A percentile compares a stretch with the other conserved stretches of the same genome.
These are phyloP conservation scores for Corythornis cristatus DNA, from an alignment of 2,113 vertebrate genomes.

Conservation along the genomic window DNA sequence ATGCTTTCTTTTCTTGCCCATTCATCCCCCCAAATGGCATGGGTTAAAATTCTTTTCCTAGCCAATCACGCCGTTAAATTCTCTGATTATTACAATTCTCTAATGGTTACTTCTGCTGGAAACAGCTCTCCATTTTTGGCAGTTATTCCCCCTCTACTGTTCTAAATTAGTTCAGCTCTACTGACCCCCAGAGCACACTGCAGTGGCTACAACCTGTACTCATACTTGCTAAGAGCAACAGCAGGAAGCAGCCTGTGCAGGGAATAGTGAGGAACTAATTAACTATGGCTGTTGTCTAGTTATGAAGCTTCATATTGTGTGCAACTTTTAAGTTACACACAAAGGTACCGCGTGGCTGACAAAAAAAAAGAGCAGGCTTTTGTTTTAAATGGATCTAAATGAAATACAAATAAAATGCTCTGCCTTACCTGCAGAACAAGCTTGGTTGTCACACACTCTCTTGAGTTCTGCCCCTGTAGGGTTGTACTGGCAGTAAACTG, in stretches of 20 bases:
- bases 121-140: neutral
- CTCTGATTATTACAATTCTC: neutral
- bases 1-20: neutral
- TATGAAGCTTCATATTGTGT: neutral
- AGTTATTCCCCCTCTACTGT: neutral
- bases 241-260: neutral
- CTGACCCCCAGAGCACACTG: neutral
- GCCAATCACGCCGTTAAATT: neutral
- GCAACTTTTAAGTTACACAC: neutral
- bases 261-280: neutral
- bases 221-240: neutral
- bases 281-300: neutral
- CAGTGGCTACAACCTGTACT: neutral
- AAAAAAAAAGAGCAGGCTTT: neutral
- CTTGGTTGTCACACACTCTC: constrained; percentile 75
- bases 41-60: neutral
- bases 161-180: neutral
- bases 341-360: neutral
- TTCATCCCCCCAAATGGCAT: neutral
- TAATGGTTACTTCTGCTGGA: neutral
- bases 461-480: constrained; percentile 81
- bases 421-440: constrained; percentile 84
- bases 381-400: neutral
- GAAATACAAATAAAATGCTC: neutral
- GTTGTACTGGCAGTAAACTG: constrained; percentile 78